Base-by-base conservation (phyloP, 2,888 invertebrate species). In the Crocallis elinguaria region DNA sequence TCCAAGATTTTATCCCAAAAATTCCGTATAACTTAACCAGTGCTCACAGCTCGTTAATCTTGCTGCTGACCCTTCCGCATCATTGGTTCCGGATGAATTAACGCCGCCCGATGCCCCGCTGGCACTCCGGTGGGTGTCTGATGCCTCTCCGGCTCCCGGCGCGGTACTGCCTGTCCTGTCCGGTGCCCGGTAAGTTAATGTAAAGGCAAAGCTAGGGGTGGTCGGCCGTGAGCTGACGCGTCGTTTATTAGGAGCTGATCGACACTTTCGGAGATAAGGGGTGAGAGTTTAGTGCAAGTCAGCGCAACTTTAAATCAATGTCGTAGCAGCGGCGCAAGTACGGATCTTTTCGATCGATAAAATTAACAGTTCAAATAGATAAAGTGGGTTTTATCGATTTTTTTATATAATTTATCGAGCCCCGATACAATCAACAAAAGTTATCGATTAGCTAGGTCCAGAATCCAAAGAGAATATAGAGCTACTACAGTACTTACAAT, bases 31-130 rank as follows among this genome's bases (percentile, higher is more conserved):
- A 43, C 25, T 32, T 46, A 46, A 52, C 52, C 46, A 36, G 46
- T 36, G 33, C 38, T 43, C 60, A 58, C 70, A 62, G 69, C 68
- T 77, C 80, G 73, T 82, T 82, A 78, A 81, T 81, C 79, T 73
- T 69, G 66, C 43, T 67, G 65, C 43, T 71, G 79, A 75, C 82
- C 80, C 81, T 81, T 82, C 74, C 74, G 56, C 71, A 66, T 77
- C 79, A 81, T 79, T 75, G 79, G 71, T 54, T 64, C 52, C 60
- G 67, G 69, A 76, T 77, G 74, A 75, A 69, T 73, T 73, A 75
- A 66, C 64, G 68, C 51, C 36, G 25, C 11, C 39, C 53, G 36
- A 35, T 41, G 30, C 29, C 35, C 14, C 29, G 35, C 37, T 27
- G 23, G 36, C 35, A 12, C 29, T 23, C 46, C 32, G 49, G 29